A percentile compares a stretch with the other conserved stretches of the same genome.
Conservation (phyloP, 2,888 invertebrate genomes). For the Anodontia alba region DNA sequence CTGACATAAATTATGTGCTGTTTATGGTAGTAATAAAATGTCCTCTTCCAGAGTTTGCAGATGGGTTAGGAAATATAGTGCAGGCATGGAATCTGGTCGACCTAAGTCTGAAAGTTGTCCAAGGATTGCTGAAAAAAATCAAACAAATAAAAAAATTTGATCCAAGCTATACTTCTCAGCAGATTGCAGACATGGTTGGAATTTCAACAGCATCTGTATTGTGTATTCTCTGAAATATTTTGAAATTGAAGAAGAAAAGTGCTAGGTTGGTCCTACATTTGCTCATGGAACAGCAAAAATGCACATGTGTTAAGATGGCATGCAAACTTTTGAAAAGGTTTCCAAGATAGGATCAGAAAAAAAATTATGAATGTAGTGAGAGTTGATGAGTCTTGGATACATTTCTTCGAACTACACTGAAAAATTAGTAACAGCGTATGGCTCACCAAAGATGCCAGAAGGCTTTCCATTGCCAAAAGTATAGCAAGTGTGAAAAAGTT, state of each 20-base stretch:
- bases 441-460: background rate
- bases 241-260: slow-evolving; percentile 3
- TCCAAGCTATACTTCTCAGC: background rate
- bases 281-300: background rate
- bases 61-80: background rate
- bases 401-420: background rate
- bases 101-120: background rate
- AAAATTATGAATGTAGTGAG: background rate
- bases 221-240: background rate
- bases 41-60: background rate
- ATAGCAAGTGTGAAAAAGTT: background rate
- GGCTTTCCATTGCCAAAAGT: slow-evolving; percentile 3
- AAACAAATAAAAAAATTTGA: background rate
- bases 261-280: background rate
- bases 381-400: slow-evolving; percentile 9
- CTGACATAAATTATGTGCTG: background rate
- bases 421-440: background rate
- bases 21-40: background rate
- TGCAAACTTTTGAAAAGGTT: background rate
- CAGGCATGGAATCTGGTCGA: background rate
- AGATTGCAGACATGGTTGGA: background rate
- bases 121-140: background rate
- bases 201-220: background rate
- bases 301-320: background rate
- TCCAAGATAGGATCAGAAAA: background rate